A percentile compares a stretch with the other conserved stretches of the same genome.
Conservation (phyloP, 2,113 vertebrate genomes). For the Lepus europaeus region DNA sequence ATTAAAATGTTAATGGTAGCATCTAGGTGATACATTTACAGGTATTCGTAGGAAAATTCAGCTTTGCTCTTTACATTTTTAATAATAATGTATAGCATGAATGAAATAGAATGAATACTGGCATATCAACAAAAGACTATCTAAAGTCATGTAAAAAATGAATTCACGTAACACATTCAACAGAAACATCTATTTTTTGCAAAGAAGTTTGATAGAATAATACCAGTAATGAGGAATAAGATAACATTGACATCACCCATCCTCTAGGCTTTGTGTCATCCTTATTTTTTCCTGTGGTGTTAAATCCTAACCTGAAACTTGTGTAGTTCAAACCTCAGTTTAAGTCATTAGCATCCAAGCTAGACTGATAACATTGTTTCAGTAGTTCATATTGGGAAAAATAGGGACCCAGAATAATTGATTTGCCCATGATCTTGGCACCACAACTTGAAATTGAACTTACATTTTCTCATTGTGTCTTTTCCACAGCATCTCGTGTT, state of each 20-base stretch:
- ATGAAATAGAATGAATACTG: neutral
- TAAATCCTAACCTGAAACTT: neutral
- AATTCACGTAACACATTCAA: neutral
- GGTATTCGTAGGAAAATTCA: neutral
- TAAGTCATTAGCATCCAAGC: neutral
- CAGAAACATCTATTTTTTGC: neutral
- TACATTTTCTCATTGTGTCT: neutral
- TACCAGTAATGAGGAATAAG: neutral
- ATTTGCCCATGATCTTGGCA: neutral
- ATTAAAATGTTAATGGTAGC: neutral
- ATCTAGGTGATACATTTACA: neutral
- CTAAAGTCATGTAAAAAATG: neutral
- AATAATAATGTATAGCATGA: neutral
- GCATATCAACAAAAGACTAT: neutral
- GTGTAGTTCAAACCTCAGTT: neutral
- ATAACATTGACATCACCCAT: neutral
- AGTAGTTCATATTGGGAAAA: neutral
- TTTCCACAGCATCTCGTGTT: neutral
- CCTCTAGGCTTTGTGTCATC: neutral
- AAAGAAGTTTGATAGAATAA: neutral
- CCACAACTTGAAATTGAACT: neutral
- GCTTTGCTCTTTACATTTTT: neutral
- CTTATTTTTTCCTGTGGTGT: neutral
- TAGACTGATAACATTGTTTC: neutral
- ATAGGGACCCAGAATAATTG: neutral